A percentile compares a stretch with the other conserved stretches of the same genome.
These are phyloP conservation scores for Dasypolia templi DNA, from an alignment of 2,888 invertebrate species.

Conservation along the genomic window DNA sequence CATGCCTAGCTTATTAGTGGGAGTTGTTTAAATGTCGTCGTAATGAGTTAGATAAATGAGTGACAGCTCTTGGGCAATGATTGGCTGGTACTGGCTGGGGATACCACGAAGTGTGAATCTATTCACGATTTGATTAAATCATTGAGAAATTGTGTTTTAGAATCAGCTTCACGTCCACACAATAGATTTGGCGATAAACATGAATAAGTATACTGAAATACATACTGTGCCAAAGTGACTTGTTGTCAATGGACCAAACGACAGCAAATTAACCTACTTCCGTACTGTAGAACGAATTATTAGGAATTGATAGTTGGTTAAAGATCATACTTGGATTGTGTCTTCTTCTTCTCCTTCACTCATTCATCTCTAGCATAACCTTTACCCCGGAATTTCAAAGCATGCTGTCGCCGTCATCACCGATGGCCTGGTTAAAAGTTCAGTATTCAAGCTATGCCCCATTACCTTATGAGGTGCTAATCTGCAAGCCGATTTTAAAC, in stretches of 20 bases:
- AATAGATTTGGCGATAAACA: neutral
- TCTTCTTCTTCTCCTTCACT: too few species aligned
- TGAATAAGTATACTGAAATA: neutral
- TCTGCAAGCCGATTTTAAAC: neutral
- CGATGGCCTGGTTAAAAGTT: neutral
- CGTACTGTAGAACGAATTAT: too few species aligned
- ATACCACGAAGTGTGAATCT: conserved; percentile 36
- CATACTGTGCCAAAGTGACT: conserved; percentile 1
- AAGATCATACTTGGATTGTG: too few species aligned
- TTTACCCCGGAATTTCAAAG: neutral
- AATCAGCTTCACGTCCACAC: neutral
- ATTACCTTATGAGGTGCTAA: neutral
- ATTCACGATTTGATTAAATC: conserved; percentile 25
- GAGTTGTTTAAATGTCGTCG: conserved; percentile 54
- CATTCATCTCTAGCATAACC: neutral
- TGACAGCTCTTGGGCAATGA: conserved; percentile 59
- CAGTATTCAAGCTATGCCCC: neutral
- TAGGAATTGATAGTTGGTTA: too few species aligned
- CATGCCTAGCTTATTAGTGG: conserved; percentile 68
- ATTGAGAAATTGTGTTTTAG: conserved; percentile 16
- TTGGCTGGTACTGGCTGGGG: conserved; percentile 34
- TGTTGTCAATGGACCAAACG: neutral
- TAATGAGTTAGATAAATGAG: conserved; percentile 64
- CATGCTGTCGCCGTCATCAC: neutral
- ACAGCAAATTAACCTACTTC: neutral